Evolutionary conservation across 2,888 invertebrate species (phyloP).

Genomic region (Ochlodes sylvanus): DNA sequence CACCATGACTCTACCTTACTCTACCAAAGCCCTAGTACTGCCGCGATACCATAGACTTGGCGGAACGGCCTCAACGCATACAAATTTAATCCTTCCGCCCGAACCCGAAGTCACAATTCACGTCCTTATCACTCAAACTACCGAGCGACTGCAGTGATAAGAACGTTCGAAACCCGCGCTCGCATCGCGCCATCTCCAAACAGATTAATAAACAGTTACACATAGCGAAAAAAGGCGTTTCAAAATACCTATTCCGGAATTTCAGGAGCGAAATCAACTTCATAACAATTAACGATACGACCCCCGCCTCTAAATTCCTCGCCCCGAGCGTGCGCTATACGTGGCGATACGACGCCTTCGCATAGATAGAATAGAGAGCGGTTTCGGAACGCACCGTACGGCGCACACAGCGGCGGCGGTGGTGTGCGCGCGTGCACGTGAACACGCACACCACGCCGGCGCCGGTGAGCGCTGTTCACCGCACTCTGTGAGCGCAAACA

Average conservation of each 20-base stretch:
- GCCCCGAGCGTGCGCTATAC: conserved; percentile 84
- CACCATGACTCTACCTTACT: conserved; percentile 60
- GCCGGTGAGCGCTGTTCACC: conserved; percentile 85
- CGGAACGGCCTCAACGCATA: conserved; percentile 41
- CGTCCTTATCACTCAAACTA: conserved; percentile 70
- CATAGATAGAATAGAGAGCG: conserved; percentile 86
- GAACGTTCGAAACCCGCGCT: conserved; percentile 57
- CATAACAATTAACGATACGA: conserved; percentile 86
- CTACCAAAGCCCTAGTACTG: conserved; percentile 59
- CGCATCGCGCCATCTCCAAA: conserved; percentile 47
- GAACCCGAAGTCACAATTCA: conserved; percentile 56
- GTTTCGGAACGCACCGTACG: conserved; percentile 80
- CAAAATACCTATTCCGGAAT: conserved; percentile 84
- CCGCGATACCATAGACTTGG: conserved; percentile 69
- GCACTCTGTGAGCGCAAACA: conserved; percentile 86
- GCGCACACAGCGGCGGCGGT: conserved; percentile 48
- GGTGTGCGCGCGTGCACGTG: conserved; percentile 57
- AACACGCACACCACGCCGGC: conserved; percentile 70
- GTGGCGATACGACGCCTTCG: conserved; percentile 84
- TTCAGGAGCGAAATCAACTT: conserved; percentile 85
- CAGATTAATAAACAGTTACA: conserved; percentile 47
- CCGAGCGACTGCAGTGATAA: conserved; percentile 59
- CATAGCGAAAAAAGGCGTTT: conserved; percentile 77
- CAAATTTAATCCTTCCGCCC: conserved; percentile 59
- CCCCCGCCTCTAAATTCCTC: conserved; percentile 85